Conservation (phyloP, 2,113 vertebrate genomes). For the Centrocercus urophasianus region DNA sequence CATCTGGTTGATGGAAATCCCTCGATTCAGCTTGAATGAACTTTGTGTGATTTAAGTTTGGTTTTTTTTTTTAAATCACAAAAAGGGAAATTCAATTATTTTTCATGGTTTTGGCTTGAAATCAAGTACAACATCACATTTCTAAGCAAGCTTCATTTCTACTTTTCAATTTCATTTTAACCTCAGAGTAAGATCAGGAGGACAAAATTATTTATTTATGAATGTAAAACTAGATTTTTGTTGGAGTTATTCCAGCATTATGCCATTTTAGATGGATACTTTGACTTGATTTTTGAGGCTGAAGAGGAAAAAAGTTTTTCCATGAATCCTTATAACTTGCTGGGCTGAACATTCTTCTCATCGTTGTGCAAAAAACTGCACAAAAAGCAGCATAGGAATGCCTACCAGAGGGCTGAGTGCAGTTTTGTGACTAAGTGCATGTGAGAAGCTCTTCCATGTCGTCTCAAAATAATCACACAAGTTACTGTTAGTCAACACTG, state of each 20-base stretch:
- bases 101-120: not conserved
- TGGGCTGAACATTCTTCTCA: not conserved
- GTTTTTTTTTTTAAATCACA: not conserved
- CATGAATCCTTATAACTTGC: accelerated
- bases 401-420: not conserved
- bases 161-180: not conserved
- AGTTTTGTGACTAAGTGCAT: not conserved
- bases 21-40: not conserved
- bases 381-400: not conserved
- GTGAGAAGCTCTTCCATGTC: not conserved
- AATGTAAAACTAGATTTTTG: not conserved
- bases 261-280: not conserved
- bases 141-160: not conserved
- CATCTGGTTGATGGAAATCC: not conserved
- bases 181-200: not conserved
- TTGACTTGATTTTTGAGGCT: not conserved
- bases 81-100: conserved; percentile 50
- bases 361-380: accelerated
- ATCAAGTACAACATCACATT: not conserved
- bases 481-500: accelerated
- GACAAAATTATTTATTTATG: not conserved
- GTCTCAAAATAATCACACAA: not conserved
- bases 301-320: accelerated
- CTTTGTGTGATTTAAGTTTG: not conserved
- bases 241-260: accelerated